Base-by-base conservation (phyloP, 2,113 vertebrate species). In the Fulmarus glacialis region DNA sequence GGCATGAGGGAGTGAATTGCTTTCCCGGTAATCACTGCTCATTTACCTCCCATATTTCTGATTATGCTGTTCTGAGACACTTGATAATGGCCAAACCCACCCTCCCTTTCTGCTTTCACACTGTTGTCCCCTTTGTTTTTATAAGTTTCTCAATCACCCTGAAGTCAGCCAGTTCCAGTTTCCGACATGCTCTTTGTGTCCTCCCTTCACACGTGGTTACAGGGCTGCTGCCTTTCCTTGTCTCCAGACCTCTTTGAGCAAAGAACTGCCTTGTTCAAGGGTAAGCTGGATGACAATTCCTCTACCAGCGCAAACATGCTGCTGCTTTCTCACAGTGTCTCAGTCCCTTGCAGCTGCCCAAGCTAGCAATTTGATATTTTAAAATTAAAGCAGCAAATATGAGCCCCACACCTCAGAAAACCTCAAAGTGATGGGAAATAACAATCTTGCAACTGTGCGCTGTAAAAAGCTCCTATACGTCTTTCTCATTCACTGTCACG, bases 1-100 rank as follows among this genome's bases (percentile, higher is more conserved):
- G 87, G 89, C 87, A 64, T 10, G 50, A 92, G 81, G 92, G 77
- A 95, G 83, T 89, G 77, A 96, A 91, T 73, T 90, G 84, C 94
- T 95, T 94, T 96, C 73, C 78, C 3, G 0, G 48, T 96, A 85
- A 96, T 95, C 89, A 68, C 83, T 82, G 78, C 45, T 94, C 87
- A 82, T 96, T 94, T 95, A 91, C 60, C 42, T 92, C 84, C 81
- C 9, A 13, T 80, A 81, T 86, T 82, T 91, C 78, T 90, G 77
- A 85, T 82, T 87, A 94, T 73, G 70, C 68, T 91, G 56, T 75
- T 79, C 70, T 62, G 53, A 77, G 53, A 59, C 29, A 45, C 12
- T 91, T 58, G 15, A 14, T 87, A 88, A 82, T 38, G 14, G 82
- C 47, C 29, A 96, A 85, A 85, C 7, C 55, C 26, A 47, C 71